Conservation (phyloP, 2,888 invertebrate genomes). For the Athalia cordata region DNA sequence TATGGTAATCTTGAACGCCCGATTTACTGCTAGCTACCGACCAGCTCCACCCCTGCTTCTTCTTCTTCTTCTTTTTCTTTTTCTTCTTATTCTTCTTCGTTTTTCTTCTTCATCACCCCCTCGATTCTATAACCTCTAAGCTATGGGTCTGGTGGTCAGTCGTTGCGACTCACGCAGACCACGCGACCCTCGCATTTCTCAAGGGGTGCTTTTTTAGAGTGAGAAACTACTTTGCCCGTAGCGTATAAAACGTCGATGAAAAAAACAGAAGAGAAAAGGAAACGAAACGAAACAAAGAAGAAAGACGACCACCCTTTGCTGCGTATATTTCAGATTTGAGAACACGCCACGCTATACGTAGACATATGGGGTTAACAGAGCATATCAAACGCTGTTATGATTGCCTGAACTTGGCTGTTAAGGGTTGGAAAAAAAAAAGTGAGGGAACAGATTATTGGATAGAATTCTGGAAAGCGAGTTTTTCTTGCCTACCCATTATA, state of each 20-base stretch:
- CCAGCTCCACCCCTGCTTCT: too few species aligned
- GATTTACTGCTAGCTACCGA: slow-evolving; percentile 5
- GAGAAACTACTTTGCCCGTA: too few species aligned
- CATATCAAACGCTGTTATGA: slow-evolving; percentile 2
- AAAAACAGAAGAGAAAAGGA: not conserved
- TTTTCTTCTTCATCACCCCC: too few species aligned
- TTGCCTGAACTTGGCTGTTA: not conserved
- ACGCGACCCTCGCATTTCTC: slow-evolving; percentile 39
- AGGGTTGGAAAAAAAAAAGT: too few species aligned
- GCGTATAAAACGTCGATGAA: too few species aligned
- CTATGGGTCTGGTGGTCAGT: slow-evolving; percentile 1
- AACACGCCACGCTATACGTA: not conserved
- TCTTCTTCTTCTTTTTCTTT: too few species aligned
- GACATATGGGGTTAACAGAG: not conserved
- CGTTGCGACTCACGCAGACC: slow-evolving; percentile 31
- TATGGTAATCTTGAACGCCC: slow-evolving; percentile 43
- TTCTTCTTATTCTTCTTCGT: too few species aligned
- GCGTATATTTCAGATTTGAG: not conserved
- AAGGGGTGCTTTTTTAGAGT: slow-evolving; percentile 26
- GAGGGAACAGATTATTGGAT: not conserved
- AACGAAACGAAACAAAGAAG: not conserved
- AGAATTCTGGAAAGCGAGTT: not conserved
- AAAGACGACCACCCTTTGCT: not conserved
- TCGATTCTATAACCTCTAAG: too few species aligned
- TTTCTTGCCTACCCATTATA: not conserved